Evolutionary conservation across 2,888 invertebrate genomes (phyloP), one percentile per base, ranked within the genome.

Genomic region (Pristionchus fissidentatus): DNA sequence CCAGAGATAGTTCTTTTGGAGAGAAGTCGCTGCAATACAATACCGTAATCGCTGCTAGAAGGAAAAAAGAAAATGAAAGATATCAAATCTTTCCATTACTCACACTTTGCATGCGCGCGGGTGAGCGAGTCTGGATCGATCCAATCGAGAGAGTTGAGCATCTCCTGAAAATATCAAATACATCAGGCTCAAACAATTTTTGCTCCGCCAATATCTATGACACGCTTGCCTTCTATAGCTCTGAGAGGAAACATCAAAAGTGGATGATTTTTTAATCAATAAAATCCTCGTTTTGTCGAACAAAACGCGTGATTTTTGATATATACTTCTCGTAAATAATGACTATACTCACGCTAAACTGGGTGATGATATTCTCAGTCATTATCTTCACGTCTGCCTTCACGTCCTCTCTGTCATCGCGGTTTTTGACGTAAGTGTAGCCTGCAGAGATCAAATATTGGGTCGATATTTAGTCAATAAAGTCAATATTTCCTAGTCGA

Each of bases 151-250:
- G 79, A 57, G 5, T 79, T 29, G 15, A 79, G 15, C 79, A 79
- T 79, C 15, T 83, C 77, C 79, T 79, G 79, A 3, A 32, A 75
- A 38, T 22, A 15, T 35, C 10, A 35, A 10, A 62, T 32, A 0
- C n/a, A 60, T 60, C 22, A 32, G 22, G n/a, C 22, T 55, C 55
- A 91, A 85, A 22, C 88, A 85, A 35, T 85, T n/a, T n/a, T n/a
- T n/a, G n/a, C n/a, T n/a, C n/a, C 78, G 75, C 86, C 84, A 88
- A 89, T 89, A 35, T 81, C 83, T 87, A 86, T 8, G 81, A 87
- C n/a, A n/a, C n/a, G n/a, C n/a, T n/a, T n/a, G n/a, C n/a, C n/a
- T n/a, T n/a, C n/a, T n/a, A n/a, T n/a, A n/a, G 49, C 10, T 49
- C 49, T 15, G 29, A 62, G 29, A 29, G 49, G 7, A n/a, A 15